Base-by-base conservation (phyloP, 2,113 vertebrate species). In the Corythaeola cristata region DNA sequence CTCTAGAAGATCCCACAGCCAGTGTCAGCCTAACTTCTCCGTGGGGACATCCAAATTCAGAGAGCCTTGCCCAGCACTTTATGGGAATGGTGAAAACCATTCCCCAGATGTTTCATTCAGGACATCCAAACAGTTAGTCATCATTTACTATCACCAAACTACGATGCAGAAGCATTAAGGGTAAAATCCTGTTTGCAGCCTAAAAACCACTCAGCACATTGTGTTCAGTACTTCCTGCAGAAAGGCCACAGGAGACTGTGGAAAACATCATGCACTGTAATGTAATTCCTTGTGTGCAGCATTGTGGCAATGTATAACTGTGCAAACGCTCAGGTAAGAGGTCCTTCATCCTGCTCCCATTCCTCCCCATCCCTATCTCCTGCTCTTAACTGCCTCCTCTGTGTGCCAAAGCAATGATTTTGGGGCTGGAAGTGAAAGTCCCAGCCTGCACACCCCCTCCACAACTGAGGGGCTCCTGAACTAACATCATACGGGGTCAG, bases 261-360 rank as follows among this genome's bases (percentile, higher is more conserved):
- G 56, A 45, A 64, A 64, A 49, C 11, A 50, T 13, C 53, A n/a
- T 1, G 5, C 12, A 6, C 30, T 20, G 6, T 3, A 39, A 9
- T 3, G 4, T 18, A 41, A 69, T 21, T 58, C 44, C 23, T 24
- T 2, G 0, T 2, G 17, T 15, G 30, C 35, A 56, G 63, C 30
- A 24, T 17, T 1, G 1, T 3, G 59, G 64, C 17, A 45, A 28
- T 1, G 8, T 11, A 41, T 3, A 75, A 33, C 26, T 30, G 11
- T 35, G 27, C 50, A n/a, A 58, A 32, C 4, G 16, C 39, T 10
- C 22, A 9, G 5, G 6, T 8, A 28, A 22, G 12, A 28, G 0
- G 0, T 12, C 52, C 26, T 35, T 76, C 30, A 76, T 17, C 49
- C 69, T n/a, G 49, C 64, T 85, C 41, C 26, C 55, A 33, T 5